phyloP scores from a whole-genome alignment of 2,797 vertebrate genomes.

The Neostethus bicornis region DNA sequence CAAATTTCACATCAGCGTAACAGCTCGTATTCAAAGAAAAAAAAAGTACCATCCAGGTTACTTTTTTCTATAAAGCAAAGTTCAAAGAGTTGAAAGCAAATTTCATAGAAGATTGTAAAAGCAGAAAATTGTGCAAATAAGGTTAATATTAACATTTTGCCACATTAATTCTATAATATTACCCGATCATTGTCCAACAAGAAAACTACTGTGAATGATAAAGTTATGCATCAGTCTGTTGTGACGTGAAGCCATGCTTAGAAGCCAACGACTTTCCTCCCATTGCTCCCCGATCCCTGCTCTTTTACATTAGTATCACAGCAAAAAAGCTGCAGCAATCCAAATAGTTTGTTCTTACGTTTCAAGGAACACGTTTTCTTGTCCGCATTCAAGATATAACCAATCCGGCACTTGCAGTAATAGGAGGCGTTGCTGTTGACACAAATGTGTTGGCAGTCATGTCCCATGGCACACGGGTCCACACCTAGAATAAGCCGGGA shows the following conservation, averaged over 20 bases:
- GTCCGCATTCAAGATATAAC: conserved; percentile 86
- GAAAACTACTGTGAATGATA: conserved; percentile 32
- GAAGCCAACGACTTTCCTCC: conserved; percentile 11
- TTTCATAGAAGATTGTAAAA: conserved; percentile 8
- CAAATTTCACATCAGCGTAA: conserved; percentile 54
- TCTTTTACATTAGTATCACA: conserved; percentile 20
- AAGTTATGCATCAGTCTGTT: conserved; percentile 28
- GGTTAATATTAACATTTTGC: background rate
- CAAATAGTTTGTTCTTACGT: conserved; percentile 68
- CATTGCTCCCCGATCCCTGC: background rate
- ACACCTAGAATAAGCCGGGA: conserved; percentile 73
- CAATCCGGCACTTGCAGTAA: conserved; percentile 84
- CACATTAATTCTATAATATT: conserved; percentile 29
- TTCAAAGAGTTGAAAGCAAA: background rate
- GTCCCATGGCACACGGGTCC: conserved; percentile 83
- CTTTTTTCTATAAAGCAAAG: conserved; percentile 15
- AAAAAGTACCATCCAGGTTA: conserved; percentile 14
- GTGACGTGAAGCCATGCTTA: conserved; percentile 42
- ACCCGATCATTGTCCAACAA: conserved; percentile 48
- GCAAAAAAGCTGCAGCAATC: conserved; percentile 32
- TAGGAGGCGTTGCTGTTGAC: conserved; percentile 80
- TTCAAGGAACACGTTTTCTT: conserved; percentile 85
- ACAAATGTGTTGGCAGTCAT: conserved; percentile 88
- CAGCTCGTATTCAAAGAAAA: conserved; percentile 27
- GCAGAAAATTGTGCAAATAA: background rate